Evolutionary conservation across 1,140 invertebrate species (phyloP).

Genomic region (Neotoxoptera formosana): DNA sequence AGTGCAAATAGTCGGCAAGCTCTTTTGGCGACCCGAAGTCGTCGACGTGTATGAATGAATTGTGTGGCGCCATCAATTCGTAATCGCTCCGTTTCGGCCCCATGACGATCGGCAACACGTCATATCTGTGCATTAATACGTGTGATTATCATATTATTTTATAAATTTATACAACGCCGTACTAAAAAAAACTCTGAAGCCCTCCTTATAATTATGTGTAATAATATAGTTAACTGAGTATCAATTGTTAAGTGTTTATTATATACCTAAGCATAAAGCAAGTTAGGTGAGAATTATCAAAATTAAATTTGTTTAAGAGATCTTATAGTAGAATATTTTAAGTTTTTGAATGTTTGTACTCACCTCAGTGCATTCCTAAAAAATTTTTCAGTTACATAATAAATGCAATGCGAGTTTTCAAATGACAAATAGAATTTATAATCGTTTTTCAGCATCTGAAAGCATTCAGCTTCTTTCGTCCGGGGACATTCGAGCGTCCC

Average conservation of each 20-base stretch:
- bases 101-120: constrained; percentile 92
- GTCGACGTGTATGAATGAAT: constrained; percentile 91
- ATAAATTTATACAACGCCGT: too few species aligned
- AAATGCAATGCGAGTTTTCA: neutral
- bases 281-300: too few species aligned
- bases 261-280: too few species aligned
- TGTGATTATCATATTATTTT: too few species aligned
- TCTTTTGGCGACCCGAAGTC: constrained; percentile 86
- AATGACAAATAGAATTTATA: neutral
- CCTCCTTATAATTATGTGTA: too few species aligned
- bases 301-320: neutral
- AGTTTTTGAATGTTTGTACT: neutral
- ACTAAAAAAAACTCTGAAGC: too few species aligned
- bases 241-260: too few species aligned
- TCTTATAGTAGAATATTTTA: neutral
- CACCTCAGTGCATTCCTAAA: neutral
- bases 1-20: constrained; percentile 81
- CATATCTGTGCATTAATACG: constrained; percentile 70
- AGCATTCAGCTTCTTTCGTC: neutral
- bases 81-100: constrained; percentile 90
- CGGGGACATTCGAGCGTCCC: neutral
- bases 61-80: constrained; percentile 80
- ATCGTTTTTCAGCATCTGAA: neutral
- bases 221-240: too few species aligned
- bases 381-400: neutral